Conservation (phyloP, 2,113 vertebrate genomes). For the Callorhinus ursinus region DNA sequence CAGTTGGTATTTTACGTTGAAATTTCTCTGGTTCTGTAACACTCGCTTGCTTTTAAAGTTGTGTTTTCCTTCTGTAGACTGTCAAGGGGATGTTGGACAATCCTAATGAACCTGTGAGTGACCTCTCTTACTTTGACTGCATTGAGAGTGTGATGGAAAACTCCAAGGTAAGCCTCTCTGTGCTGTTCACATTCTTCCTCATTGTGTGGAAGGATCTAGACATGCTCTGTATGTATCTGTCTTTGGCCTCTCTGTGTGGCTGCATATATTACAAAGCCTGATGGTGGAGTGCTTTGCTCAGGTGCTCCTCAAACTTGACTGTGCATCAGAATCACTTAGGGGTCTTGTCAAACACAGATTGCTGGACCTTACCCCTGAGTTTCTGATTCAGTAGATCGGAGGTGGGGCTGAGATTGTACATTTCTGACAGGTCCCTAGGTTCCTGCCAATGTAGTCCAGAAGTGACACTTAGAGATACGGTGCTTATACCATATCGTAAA, state of each 20-base stretch:
- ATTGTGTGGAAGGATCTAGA: not conserved
- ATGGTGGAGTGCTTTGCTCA: not conserved
- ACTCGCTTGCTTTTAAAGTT: not conserved
- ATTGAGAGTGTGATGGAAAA: constrained; percentile 99
- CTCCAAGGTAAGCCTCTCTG: constrained; percentile 92
- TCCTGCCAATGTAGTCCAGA: not conserved
- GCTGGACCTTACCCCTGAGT: not conserved
- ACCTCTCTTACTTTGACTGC: constrained; percentile 99
- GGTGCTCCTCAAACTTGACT: not conserved
- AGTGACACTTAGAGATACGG: not conserved
- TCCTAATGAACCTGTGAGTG: constrained; percentile 96
- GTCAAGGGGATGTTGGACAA: constrained; percentile 97
- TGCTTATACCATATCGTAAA: not conserved
- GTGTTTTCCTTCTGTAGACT: constrained; percentile 86
- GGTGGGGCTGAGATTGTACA: not conserved
- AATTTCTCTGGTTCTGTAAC: not conserved
- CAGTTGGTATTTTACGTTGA: not conserved
- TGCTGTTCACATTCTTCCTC: not conserved
- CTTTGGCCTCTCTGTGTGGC: accelerated
- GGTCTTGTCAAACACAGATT: not conserved
- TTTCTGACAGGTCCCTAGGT: not conserved
- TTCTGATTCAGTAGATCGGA: not conserved
- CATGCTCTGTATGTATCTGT: accelerated
- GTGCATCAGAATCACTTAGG: not conserved
- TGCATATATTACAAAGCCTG: not conserved